Percentiles rank a stretch among this genome's conserved stretches.
These are phyloP conservation scores for Cephus spinipes DNA, from an alignment of 2,888 invertebrate species.

Conservation along the genomic window DNA sequence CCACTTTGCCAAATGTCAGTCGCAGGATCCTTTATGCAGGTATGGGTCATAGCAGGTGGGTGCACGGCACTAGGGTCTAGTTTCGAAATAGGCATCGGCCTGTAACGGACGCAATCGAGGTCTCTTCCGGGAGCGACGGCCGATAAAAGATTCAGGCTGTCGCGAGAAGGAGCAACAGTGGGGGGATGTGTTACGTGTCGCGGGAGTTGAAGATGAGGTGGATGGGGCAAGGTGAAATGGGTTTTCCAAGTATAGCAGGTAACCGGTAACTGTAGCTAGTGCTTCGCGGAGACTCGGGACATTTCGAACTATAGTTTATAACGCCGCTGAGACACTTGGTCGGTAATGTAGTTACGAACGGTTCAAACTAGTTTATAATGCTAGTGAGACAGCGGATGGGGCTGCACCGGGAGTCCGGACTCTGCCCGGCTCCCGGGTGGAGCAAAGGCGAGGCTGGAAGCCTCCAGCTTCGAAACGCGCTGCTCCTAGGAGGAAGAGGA, in stretches of 20 bases:
- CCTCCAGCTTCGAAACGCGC: neutral
- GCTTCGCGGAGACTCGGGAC: neutral
- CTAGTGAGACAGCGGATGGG: constrained; percentile 28
- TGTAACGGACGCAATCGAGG: neutral
- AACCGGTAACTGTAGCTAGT: neutral
- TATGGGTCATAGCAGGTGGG: constrained; percentile 20
- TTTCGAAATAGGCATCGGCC: neutral
- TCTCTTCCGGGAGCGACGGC: neutral
- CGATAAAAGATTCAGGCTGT: no score
- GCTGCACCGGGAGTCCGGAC: constrained; percentile 7
- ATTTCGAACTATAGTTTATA: neutral
- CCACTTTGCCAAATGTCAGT: constrained; percentile 22
- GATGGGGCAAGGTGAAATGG: neutral
- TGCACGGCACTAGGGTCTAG: neutral
- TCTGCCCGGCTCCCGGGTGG: neutral
- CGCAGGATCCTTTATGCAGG: constrained; percentile 10
- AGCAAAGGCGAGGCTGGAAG: neutral
- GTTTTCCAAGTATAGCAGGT: neutral
- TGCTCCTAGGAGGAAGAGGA: constrained; percentile 1
- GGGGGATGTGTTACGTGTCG: neutral
- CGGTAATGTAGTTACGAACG: constrained; percentile 34
- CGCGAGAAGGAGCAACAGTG: neutral
- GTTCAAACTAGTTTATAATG: constrained; percentile 41
- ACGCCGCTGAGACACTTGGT: constrained; percentile 19
- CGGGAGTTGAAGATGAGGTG: neutral